A percentile compares a stretch with the other conserved stretches of the same genome.
phyloP scores from a whole-genome alignment of 2,888 invertebrate species.

The Diarsia dahlii region DNA sequence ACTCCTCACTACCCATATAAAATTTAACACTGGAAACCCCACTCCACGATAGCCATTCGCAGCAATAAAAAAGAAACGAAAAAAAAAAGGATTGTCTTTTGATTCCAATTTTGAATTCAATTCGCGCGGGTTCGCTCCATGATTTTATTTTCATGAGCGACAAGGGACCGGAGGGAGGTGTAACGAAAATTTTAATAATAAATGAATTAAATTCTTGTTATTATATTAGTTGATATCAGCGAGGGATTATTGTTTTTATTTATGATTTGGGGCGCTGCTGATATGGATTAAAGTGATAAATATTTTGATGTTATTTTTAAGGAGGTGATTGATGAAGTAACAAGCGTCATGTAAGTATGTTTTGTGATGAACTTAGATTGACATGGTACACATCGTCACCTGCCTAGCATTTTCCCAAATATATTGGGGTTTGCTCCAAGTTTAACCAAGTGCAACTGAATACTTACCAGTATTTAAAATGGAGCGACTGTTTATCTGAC shows the following conservation, averaged over 20 bases:
- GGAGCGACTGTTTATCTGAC: no score
- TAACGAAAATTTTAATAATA: slow-evolving; percentile 84
- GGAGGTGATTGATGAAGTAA: slow-evolving; percentile 43
- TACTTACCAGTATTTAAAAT: no score
- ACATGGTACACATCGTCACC: no score
- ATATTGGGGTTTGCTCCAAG: no score
- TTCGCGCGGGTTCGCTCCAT: slow-evolving; percentile 87
- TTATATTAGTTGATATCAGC: slow-evolving; percentile 76
- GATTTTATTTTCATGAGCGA: slow-evolving; percentile 90
- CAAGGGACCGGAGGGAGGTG: slow-evolving; percentile 77
- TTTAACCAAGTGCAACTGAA: no score
- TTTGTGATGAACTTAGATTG: not conserved
- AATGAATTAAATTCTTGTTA: slow-evolving; percentile 80
- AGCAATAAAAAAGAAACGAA: slow-evolving; percentile 82
- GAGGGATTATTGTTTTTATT: slow-evolving; percentile 75
- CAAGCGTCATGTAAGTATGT: not conserved
- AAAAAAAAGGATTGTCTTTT: slow-evolving; percentile 88
- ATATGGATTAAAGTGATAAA: slow-evolving; percentile 66
- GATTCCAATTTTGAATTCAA: slow-evolving; percentile 90
- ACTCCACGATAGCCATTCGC: slow-evolving; percentile 80
- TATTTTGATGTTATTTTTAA: slow-evolving; percentile 57
- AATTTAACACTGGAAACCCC: slow-evolving; percentile 84
- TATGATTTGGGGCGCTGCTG: slow-evolving; percentile 64
- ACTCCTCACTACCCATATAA: slow-evolving; percentile 80
- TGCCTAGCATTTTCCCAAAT: no score